Base-by-base conservation (phyloP, 2,113 vertebrate species). In the Hippolais icterina region DNA sequence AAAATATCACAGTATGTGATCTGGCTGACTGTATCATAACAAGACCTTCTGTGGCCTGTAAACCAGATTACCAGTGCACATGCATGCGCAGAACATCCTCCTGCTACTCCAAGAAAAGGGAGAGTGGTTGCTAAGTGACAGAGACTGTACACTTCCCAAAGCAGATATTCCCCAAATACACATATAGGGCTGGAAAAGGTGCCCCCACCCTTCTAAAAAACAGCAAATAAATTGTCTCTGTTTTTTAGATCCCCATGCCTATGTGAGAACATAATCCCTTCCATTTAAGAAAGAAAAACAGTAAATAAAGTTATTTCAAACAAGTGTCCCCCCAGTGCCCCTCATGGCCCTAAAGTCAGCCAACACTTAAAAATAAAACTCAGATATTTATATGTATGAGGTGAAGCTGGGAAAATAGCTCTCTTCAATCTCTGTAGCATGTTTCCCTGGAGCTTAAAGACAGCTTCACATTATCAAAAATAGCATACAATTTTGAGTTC, bases 101-200 rank as follows among this genome's bases (percentile, higher is more conserved):
- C 85, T 57, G 84, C 47, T 65, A 29, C 72, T 59, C 65, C 21
- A 60, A 95, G 61, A 84, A 84, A 21, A 96, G 83, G 94, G 93
- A 95, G 80, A 42, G 39, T 81, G 80, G 98, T 98, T 98, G 98
- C 98, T 98, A 97, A 96, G 98, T 66, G 85, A 98, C 96, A 59
- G 71, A 47, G 39, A 78, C 82, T 70, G 71, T 91, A 83, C 76
- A 79, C 92, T 96, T 96, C 81, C 82, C 83, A 50, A 94, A 97
- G 93, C 82, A 96, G 59, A 92, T 49, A 94, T 56, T 78, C 41
- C 59, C 95, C 78, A 88, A 77, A 94, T 47, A 93, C 93, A 29
- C 80, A 85, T 31, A 68, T 60, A 50, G 76, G 63, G 22, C 60
- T 87, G 24, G 59, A 93, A 87, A 96, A 87, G 2, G 18, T 61